phyloP scores from a whole-genome alignment of 2,888 invertebrate species.

The Chouioia cunea region DNA sequence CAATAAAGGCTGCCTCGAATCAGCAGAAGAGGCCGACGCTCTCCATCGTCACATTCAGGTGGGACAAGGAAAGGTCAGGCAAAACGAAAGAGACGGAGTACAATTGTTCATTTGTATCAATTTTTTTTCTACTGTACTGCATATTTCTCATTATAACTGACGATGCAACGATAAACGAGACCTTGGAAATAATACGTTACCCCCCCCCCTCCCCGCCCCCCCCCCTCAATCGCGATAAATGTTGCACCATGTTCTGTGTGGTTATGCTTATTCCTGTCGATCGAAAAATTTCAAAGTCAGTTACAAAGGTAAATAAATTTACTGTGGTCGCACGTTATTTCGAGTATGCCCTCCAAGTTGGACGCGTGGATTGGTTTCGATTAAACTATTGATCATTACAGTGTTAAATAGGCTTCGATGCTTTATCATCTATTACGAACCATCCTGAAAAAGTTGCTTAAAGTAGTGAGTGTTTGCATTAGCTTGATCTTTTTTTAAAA shows the following conservation, averaged over 20 bases:
- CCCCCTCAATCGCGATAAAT: constrained; percentile 55
- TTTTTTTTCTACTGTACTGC: constrained; percentile 48
- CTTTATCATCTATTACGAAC: constrained; percentile 20
- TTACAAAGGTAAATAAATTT: not conserved
- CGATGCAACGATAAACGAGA: constrained; percentile 41
- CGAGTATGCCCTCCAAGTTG: constrained; percentile 18
- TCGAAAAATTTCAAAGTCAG: too few relatives aligned
- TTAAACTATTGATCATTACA: constrained; percentile 23
- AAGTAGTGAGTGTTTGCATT: constrained; percentile 44
- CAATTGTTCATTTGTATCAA: constrained; percentile 42
- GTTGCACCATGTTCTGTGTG: constrained; percentile 63
- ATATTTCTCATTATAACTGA: constrained; percentile 49
- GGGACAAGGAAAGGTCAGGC: constrained; percentile 75
- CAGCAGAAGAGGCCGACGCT: constrained; percentile 78
- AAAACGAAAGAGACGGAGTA: constrained; percentile 74
- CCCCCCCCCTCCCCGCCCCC: not conserved
- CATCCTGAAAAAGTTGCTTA: constrained; percentile 21
- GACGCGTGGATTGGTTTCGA: constrained; percentile 36
- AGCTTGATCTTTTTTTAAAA: constrained; percentile 33
- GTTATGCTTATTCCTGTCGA: constrained; percentile 55
- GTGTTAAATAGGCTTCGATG: constrained; percentile 15
- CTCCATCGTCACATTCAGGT: constrained; percentile 94
- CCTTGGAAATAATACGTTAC: constrained; percentile 39
- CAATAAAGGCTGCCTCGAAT: constrained; percentile 68
- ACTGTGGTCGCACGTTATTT: constrained; percentile 8